Base-by-base conservation (phyloP, 2,888 invertebrate species). In the Spilarctia lutea region DNA sequence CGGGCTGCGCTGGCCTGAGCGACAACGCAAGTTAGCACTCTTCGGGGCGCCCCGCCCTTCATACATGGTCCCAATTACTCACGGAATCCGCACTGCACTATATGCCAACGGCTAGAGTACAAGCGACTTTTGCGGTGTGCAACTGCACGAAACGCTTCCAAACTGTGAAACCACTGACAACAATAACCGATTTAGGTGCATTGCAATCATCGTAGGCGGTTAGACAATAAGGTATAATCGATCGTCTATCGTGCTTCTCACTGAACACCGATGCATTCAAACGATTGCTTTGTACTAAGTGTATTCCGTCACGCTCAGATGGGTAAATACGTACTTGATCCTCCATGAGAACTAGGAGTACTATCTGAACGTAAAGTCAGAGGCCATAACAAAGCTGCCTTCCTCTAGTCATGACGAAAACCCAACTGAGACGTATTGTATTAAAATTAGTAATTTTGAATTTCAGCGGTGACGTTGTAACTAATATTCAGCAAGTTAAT, bases 391-490 rank as follows among this genome's bases (percentile, higher is more conserved):
- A 86, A 87, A 93, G 87, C 90, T 92, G 92, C 93, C 94, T 93
- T 91, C 86, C 93, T 89, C 92, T 89, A 91, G 88, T 92, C 92
- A 92, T 92, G 94, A 92, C 94, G 88, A 91, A 91, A 90, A 92
- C 91, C 90, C 91, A 93, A 96, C 96, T 96, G 96, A 93, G 92
- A 94, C 94, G 90, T 91, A 90, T 92, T 90, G 93, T 94, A 95
- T 94, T 95, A 94, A 95, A 95, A 94, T 95, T 92, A 93, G 88
- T 94, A 94, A 95, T 95, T 95, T 95, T 94, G 93, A 95, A 94
- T 93, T 94, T 94, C 93, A 92, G 89, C 89, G 90, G 90, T 92
- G 94, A 93, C 94, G 94, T 91, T 94, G 89, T 94, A 94, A 94
- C 93, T 95, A 95, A 95, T 95, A 95, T 94, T 94, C 93, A 94